Evolutionary conservation across 2,888 invertebrate genomes (phyloP), one percentile per base, ranked within the genome.

Genomic region (Drosophila anomalata): DNA sequence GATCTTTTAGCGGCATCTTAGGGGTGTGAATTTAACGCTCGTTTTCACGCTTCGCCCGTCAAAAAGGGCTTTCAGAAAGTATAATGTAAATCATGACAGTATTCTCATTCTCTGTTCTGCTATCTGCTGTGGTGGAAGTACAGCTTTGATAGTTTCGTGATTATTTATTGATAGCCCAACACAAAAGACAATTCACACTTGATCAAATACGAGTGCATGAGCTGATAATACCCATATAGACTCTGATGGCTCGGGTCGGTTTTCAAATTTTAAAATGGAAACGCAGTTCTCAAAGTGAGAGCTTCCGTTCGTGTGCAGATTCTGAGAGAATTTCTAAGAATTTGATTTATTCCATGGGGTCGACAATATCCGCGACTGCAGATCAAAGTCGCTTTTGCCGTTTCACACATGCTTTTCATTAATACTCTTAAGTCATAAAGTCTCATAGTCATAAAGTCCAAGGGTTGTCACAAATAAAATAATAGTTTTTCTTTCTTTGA

Each of bases 1-100:
- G 57, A 58, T 53, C 61, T 61, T 41, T 79, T 67, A 87, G 70
- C 75, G 55, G 39, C 46, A 75, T 46, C 78, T 87, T 31, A 54
- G 66, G 68, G 77, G 80, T 86, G 88, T 86, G 87, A 88, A 69
- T 67, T 76, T 82, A 29, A 63, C 80, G 59, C 66, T 62, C 46
- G 56, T 59, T 62, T 62, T 48, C 31, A 51, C 60, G 50, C 61
- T 48, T 53, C 14, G 26, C 22, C 26, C 22, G 17, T 26, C 44
- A 12, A 42, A 42, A 46, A 7, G 22, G 26, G 22, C 41, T 42
- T 17, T 46, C 61, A 54, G 71, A 55, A 48, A 61, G 17, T 17
- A 12, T 31, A 48, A 63, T 17, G 36, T 3, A 31, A 46, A 57
- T 56, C 39, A 46, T 20, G 46, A 44, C 33, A 53, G 39, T 24